A percentile compares a stretch with the other conserved stretches of the same genome.
Conservation (phyloP, 2,113 vertebrate genomes). For the Gobio gobio region DNA sequence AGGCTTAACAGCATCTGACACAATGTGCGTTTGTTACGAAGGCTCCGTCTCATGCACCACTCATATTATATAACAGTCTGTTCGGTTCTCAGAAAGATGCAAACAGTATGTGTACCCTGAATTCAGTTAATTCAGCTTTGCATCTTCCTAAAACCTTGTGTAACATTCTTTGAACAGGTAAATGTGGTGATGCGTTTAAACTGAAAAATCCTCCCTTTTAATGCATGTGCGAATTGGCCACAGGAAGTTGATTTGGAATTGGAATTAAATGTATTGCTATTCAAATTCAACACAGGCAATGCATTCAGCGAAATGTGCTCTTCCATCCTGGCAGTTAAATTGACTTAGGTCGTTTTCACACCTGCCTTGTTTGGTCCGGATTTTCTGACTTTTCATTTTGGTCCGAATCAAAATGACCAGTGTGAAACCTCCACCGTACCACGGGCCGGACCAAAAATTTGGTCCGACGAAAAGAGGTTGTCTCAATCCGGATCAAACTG, state of each 20-base stretch:
- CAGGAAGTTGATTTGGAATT: not conserved
- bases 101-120: not conserved
- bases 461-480: no score
- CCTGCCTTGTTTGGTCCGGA: no score
- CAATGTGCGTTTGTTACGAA: conserved; percentile 54
- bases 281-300: no score
- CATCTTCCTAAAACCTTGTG: not conserved
- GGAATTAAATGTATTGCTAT: not conserved
- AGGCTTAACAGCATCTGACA: conserved; percentile 46
- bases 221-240: not conserved
- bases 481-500: no score
- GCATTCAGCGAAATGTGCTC: no score
- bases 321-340: no score
- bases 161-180: not conserved
- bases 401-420: no score
- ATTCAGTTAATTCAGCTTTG: not conserved
- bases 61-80: conserved; percentile 57
- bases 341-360: no score
- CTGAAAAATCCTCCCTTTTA: not conserved
- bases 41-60: conserved; percentile 35
- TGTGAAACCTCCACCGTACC: no score
- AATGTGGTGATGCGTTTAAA: not conserved
- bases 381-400: no score
- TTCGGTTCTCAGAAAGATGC: conserved; percentile 37
- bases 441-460: no score